Conservation (phyloP, 1,140 invertebrate species). For the Meloidogyne hapla region DNA sequence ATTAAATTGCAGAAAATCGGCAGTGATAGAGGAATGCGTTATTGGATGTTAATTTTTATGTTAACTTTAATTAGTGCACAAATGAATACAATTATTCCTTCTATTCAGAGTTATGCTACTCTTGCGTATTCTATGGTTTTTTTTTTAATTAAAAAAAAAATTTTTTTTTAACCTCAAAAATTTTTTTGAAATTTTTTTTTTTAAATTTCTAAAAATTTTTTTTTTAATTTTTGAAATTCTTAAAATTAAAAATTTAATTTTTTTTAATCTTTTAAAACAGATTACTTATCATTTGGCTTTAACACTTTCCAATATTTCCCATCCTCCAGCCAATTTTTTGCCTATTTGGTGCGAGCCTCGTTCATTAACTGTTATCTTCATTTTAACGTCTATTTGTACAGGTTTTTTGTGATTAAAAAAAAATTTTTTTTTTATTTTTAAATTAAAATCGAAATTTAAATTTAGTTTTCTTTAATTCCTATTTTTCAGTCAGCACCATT, state of each 20-base stretch:
- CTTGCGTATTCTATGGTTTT: constrained; percentile 48
- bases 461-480: too few species aligned
- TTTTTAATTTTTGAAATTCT: neutral
- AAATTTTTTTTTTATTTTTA: too few species aligned
- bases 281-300: constrained; percentile 51
- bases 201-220: neutral
- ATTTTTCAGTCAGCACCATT: constrained; percentile 11
- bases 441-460: too few species aligned
- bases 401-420: constrained; percentile 21
- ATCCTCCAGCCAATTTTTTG: constrained; percentile 47
- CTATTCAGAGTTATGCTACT: constrained; percentile 49
- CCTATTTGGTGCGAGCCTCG: constrained; percentile 47
- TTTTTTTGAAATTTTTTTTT: neutral
- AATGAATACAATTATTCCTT: constrained; percentile 52
- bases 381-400: constrained; percentile 35
- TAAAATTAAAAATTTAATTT: neutral
- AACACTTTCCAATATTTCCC: constrained; percentile 42
- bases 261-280: constrained; percentile 23
- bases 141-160: neutral
- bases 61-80: constrained; percentile 47
- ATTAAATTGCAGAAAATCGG: too few species aligned
- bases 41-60: constrained; percentile 48
- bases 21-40: constrained; percentile 26
- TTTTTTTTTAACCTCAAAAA: neutral
- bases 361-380: constrained; percentile 17